Base-by-base conservation (phyloP, 2,113 vertebrate species). In the Nipponia nippon region DNA sequence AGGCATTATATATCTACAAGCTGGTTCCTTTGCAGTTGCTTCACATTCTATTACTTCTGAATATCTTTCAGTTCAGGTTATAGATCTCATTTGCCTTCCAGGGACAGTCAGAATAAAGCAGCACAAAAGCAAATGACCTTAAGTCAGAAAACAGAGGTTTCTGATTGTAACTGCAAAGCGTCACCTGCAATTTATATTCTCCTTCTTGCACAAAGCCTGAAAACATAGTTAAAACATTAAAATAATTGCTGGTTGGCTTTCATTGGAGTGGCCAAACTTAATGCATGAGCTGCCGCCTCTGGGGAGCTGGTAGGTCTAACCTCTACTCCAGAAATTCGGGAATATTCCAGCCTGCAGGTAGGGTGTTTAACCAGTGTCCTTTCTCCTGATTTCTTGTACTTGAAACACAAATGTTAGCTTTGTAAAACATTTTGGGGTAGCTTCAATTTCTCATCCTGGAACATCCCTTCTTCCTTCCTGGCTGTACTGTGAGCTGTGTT, bases 21-120 rank as follows among this genome's bases (percentile, higher is more conserved):
- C 89, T 72, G 53, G 55, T 72, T 95, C 59, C 62, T 94, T 73
- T 75, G 91, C 93, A 83, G 75, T 56, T 91, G 44, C 94, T 89
- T 83, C 89, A 78, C 87, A 96, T 96, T 89, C 78, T 88, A 49
- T 93, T 95, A 93, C 75, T 91, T 44, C 96, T 91, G 89, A 97
- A 95, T 94, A 95, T 97, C 93, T 94, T 97, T 96, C 76, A 58
- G 82, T 29, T 40, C 89, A 71, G 84, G 97, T 83, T 80, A 93
- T 96, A 96, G 91, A 97, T 97, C 96, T 97, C 94, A 81, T 94
- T 96, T 97, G 96, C 95, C 97, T 97, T 90, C 93, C 82, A 91
- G 97, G 96, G 97, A 97, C 96, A 97, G 87, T 58, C 42, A 63
- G 94, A 96, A 96, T 95, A 96, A 97, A 96, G 87, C 50, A 90